These are phyloP conservation scores for Marronus borbonicus DNA, from an alignment of 2,888 invertebrate species.

Conservation along the genomic window DNA sequence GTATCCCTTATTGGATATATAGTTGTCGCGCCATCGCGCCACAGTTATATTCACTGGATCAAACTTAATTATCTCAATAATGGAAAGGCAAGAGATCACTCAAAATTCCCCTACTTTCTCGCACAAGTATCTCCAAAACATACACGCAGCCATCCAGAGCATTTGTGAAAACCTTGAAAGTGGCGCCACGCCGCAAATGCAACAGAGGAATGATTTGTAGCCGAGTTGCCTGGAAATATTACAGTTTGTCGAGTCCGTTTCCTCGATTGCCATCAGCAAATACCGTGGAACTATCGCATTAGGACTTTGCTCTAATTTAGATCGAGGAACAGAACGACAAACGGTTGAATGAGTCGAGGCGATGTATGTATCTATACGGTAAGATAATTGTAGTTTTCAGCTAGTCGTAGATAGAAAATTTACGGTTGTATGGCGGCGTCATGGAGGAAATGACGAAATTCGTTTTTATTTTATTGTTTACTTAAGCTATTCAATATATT, in stretches of 20 bases:
- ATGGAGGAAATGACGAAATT: neutral
- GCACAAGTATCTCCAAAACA: neutral
- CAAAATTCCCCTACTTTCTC: neutral
- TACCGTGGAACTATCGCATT: constrained; percentile 15
- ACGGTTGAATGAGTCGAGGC: constrained; percentile 17
- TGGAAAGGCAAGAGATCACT: neutral
- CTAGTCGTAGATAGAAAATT: constrained; percentile 24
- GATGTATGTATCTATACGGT: constrained; percentile 22
- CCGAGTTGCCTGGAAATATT: constrained; percentile 16
- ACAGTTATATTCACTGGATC: neutral
- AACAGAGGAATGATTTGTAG: constrained; percentile 37
- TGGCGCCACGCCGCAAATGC: constrained; percentile 31
- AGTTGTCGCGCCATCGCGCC: neutral
- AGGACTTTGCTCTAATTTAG: constrained; percentile 24
- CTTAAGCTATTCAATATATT: neutral
- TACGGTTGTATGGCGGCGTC: constrained; percentile 8
- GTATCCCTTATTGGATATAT: neutral
- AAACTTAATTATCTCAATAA: constrained; percentile 23
- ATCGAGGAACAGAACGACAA: constrained; percentile 6
- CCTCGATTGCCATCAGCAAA: constrained; percentile 25
- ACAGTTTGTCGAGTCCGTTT: constrained; percentile 10
- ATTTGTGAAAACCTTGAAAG: constrained; percentile 13
- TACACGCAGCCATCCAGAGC: neutral
- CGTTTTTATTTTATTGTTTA: neutral
- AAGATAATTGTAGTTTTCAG: constrained; percentile 30